Conservation (phyloP, 2,113 vertebrate genomes). For the Cebidichthys violaceus region DNA sequence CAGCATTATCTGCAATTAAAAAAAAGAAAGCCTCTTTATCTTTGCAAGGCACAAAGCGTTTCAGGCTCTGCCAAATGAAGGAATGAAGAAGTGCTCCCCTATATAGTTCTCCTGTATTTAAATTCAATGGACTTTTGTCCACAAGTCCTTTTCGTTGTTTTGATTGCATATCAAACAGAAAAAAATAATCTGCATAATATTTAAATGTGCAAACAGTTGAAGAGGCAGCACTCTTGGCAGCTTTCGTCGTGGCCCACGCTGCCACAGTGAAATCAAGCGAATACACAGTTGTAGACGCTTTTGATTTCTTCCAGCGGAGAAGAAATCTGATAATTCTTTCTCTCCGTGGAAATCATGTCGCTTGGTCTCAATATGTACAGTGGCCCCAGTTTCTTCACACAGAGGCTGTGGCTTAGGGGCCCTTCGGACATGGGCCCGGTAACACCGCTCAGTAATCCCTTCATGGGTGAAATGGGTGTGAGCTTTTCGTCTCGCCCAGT, state of each 20-base stretch:
- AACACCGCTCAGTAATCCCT: slow-evolving; percentile 15
- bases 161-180: slow-evolving; percentile 34
- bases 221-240: slow-evolving; percentile 63
- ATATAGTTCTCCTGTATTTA: not conserved
- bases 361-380: not conserved
- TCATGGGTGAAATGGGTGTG: slow-evolving; percentile 24
- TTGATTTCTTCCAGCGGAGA: slow-evolving; percentile 29
- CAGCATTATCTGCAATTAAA: not conserved
- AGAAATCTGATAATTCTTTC: not conserved
- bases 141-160: slow-evolving; percentile 8
- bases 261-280: slow-evolving; percentile 23
- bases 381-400: not conserved
- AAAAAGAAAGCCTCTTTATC: not conserved
- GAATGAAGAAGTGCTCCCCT: not conserved
- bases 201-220: slow-evolving; percentile 41
- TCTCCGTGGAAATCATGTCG: not conserved
- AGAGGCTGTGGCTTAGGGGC: not conserved
- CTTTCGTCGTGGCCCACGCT: slow-evolving; percentile 31
- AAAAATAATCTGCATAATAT: slow-evolving; percentile 47
- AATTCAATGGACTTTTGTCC: not conserved
- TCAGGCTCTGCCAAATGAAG: not conserved
- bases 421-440: not conserved
- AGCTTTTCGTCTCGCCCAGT: not conserved
- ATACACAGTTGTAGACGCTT: slow-evolving; percentile 17
- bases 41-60: not conserved